These are phyloP conservation scores for Dorcus parallelipipedus DNA, from an alignment of 2,888 invertebrate species.

Conservation along the genomic window DNA sequence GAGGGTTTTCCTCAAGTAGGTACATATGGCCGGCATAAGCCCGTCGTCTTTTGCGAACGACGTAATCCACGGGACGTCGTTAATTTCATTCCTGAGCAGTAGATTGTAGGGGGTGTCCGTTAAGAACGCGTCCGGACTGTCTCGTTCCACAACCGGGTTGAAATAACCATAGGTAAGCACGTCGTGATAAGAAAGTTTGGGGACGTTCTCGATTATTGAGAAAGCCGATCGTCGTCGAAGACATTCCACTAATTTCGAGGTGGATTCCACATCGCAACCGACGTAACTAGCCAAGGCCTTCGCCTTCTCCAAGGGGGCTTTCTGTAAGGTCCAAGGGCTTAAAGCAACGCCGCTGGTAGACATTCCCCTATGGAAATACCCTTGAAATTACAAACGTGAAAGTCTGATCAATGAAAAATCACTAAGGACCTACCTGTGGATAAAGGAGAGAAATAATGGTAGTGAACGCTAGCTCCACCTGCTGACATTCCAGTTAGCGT, in stretches of 20 bases:
- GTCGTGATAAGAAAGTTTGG: background rate
- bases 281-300: slow-evolving; percentile 55
- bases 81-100: slow-evolving; percentile 55
- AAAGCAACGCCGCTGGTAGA: slow-evolving; percentile 67
- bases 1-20: no score
- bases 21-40: slow-evolving; percentile 63
- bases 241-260: slow-evolving; percentile 57
- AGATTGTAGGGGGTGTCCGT: slow-evolving; percentile 59
- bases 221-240: slow-evolving; percentile 57
- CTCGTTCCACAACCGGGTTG: slow-evolving; percentile 61
- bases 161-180: slow-evolving; percentile 62
- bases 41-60: slow-evolving; percentile 66
- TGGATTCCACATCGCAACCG: slow-evolving; percentile 57
- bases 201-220: slow-evolving; percentile 52
- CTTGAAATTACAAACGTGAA: background rate
- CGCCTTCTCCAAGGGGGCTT: slow-evolving; percentile 57
- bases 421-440: slow-evolving; percentile 46
- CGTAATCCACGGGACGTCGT: slow-evolving; percentile 63
- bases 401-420: background rate
- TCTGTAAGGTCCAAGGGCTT: slow-evolving; percentile 51
- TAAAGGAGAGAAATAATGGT: slow-evolving; percentile 62
- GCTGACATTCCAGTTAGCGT: slow-evolving; percentile 65
- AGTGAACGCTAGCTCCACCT: slow-evolving; percentile 68
- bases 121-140: slow-evolving; percentile 49
- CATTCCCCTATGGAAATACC: slow-evolving; percentile 55